Base-by-base conservation (phyloP, 92 coral and sea anemone species). In the Phymanthus crucifer region DNA sequence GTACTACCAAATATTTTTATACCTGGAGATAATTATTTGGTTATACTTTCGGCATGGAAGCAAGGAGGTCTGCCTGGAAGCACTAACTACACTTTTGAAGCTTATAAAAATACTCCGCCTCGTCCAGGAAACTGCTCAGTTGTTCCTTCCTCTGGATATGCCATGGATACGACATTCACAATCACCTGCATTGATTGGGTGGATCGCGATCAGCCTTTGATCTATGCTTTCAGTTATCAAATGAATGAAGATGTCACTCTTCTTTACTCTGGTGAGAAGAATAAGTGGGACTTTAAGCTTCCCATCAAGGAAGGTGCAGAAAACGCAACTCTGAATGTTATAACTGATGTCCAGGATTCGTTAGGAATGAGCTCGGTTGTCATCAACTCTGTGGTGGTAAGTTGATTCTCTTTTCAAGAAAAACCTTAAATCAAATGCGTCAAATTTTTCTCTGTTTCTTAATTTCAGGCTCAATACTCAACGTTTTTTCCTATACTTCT, bases 201-300 rank as follows among this genome's bases (percentile, higher is more conserved):
- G 8, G 98, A 94, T 65, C 83, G 83, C 2, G 94, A 94, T 40
- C 52, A 33, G 19, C 97, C 94, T 45, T 71, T 94, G 11, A 40
- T 73, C 0, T 94, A 92, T 77, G 82, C 88, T 26, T 89, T 83
- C 32, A 85, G 72, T 57, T 94, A 84, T 84, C 78, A 69, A 61
- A 75, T 70, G 24, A 83, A 74, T 19, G 75, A 71, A 19, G 69
- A 56, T 0, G 54, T 34, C 1, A 80, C 81, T 6, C 24, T 72
- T 8, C 79, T 88, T 11, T 83, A 75, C 69, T 66, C 88, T 29
- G 87, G 93, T 16, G 70, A 61, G 9, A 33, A 61, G 19, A 67
- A 40, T 17, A 70, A 65, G 38, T 66, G 86, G 66, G 74, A 26
- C 6, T 82, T 82, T 45, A 82, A 73, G 52, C 80, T 82, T 4